Evolutionary conservation across 2,888 invertebrate species (phyloP).

Genomic region (Calameuta pallipes): DNA sequence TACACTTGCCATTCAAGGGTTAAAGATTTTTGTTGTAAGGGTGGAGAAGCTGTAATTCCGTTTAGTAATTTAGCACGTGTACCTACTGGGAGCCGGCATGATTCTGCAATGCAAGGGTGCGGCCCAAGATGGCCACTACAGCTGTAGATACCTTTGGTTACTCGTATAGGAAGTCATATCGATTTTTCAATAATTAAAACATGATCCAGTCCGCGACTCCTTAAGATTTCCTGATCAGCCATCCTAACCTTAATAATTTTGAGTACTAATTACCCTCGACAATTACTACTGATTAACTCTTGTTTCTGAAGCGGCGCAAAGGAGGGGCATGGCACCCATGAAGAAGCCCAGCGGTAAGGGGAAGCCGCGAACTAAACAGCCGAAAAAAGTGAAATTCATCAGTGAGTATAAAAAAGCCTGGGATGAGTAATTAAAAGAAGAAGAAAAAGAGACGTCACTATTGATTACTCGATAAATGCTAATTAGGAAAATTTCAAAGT

Average conservation of each 20-base stretch:
- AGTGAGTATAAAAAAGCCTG: constrained; percentile 75
- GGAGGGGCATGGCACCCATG: constrained; percentile 74
- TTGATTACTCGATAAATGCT: not conserved
- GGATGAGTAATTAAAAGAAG: not conserved
- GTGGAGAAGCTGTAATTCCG: not conserved
- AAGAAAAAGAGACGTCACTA: not conserved
- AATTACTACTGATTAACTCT: constrained; percentile 9
- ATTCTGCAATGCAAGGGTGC: constrained; percentile 46
- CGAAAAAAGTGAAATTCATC: constrained; percentile 91
- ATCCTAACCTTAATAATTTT: not conserved
- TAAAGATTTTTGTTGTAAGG: not conserved
- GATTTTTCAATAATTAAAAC: constrained; percentile 37
- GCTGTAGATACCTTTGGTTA: constrained; percentile 23
- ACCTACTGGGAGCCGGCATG: not conserved
- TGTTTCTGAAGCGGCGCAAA: constrained; percentile 41
- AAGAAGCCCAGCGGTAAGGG: constrained; percentile 83
- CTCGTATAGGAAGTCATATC: constrained; percentile 37
- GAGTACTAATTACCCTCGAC: not conserved
- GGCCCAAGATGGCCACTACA: constrained; percentile 59
- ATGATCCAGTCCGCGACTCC: not conserved
- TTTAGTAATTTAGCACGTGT: constrained; percentile 1
- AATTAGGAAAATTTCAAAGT: not conserved
- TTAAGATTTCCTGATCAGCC: not conserved
- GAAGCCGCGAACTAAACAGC: constrained; percentile 85
- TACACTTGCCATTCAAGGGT: not conserved